Evolutionary conservation across 2,888 invertebrate species (phyloP), one percentile per base, ranked within the genome.

Genomic region (Eristalinus aeneus): DNA sequence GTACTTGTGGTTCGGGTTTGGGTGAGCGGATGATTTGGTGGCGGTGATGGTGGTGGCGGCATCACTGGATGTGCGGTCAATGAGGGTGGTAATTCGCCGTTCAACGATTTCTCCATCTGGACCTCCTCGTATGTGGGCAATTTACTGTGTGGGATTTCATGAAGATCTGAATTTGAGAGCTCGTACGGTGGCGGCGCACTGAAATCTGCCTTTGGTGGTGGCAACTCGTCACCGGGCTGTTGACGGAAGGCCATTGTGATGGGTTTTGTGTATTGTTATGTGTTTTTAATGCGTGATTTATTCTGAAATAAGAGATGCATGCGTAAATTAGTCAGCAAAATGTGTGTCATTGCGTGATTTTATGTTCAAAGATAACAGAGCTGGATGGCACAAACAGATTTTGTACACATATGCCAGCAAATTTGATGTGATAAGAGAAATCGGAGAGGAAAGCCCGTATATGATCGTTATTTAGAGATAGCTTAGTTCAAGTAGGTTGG

Each of bases 71-170:
- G 89, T 77, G 90, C 90, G 71, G 91, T 87, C 88, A 92, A 90
- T 87, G 90, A 90, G 73, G 92, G 91, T 81, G 93, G 93, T 54
- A 94, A 92, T 89, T 96, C 96, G 63, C 96, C 96, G 90, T 97
- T 96, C 89, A 96, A 92, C 89, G 95, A 95, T 91, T 98, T 98
- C 91, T 97, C 97, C 89, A 97, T 94, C 92, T 98, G 97, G 68
- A 98, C 98, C 92, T 98, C 98, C 92, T 98, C 98, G 91, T 98
- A 98, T 12, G 97, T 96, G 71, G 92, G 98, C 90, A 98, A 93
- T 92, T 97, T 97, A 31, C 96, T 96, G 88, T 94, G 94, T n/a
- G 94, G 93, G 0, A 91, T 85, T 68, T 90, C 89, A 78, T 90
- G 90, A 53, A 89, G 82, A 78, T 89, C 81, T 88, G 88, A 75